Base-by-base conservation (phyloP, 2,888 invertebrate species). In the Synanthedon formicaeformis region DNA sequence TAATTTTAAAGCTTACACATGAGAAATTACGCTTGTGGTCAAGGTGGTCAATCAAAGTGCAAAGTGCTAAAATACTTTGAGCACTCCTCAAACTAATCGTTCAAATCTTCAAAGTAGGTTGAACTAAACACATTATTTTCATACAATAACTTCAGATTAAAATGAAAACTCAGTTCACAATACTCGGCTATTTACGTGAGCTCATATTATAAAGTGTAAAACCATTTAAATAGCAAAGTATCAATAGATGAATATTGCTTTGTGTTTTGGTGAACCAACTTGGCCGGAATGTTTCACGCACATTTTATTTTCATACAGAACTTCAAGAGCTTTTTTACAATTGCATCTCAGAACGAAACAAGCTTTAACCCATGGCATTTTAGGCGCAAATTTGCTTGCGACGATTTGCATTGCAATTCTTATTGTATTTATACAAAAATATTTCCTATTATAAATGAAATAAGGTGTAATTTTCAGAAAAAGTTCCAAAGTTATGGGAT, bases 151-250 rank as follows among this genome's bases (percentile, higher is more conserved):
- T 62, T 75, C 71, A 63, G 76, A 71, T 83, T 76, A 83, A 81
- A 73, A 75, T 77, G 75, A 75, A 78, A 81, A 73, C 77, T 66
- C 53, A 53, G 52, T 55, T 59, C 65, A 85, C 82, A 86, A 87
- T 65, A 65, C 70, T 59, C 61, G 23, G 71, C 69, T 85, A 86
- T 87, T 86, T 87, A 85, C 78, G 78, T 81, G 81, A 76, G 75
- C 85, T 81, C 74, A 75, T 74, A 85, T 81, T 85, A 86, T 86
- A 84, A 84, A 87, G 86, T 86, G 85, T 87, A 87, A 86, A 86
- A 84, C 85, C 85, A 83, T 86, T 86, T 86, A 86, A 85, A 85
- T 82, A 76, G 78, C 73, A 71, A 72, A 78, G 73, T 79, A 81
- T 86, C 84, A 86, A 86, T 83, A 80, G 85, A 78, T 71, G 77